A percentile compares a stretch with the other conserved stretches of the same genome.
These are phyloP conservation scores for Mus caroli DNA, from an alignment of 2,797 vertebrate species.

Conservation along the genomic window DNA sequence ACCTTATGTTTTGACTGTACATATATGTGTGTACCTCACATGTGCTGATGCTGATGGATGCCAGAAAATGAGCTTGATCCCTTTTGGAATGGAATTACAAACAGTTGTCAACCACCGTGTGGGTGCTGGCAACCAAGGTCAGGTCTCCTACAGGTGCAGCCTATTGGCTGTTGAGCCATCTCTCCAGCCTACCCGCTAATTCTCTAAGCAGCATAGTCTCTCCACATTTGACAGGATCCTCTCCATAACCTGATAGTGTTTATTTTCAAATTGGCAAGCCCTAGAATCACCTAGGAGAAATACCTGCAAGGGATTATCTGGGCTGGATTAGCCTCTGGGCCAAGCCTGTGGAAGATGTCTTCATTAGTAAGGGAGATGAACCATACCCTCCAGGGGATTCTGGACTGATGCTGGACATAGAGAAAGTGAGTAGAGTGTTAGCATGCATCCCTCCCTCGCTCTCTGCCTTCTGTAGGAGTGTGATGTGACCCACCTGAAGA, in stretches of 20 bases:
- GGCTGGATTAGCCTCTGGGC: not conserved
- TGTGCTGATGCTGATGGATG: not conserved
- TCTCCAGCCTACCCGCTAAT: fast-evolving
- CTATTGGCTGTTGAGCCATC: not conserved
- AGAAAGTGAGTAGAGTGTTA: not conserved
- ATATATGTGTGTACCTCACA: not conserved
- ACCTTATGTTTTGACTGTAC: not conserved
- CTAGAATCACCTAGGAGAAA: not conserved
- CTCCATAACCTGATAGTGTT: not conserved
- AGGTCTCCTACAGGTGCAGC: not conserved
- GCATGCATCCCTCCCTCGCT: too few species aligned
- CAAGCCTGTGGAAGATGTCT: not conserved
- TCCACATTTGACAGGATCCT: too few species aligned
- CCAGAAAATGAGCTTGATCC: not conserved
- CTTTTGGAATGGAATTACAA: not conserved
- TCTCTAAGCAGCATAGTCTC: not conserved
- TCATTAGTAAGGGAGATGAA: not conserved
- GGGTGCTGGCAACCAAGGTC: not conserved
- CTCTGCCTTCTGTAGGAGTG: not conserved
- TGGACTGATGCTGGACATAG: too few species aligned
- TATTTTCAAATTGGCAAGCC: not conserved
- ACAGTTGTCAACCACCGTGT: not conserved
- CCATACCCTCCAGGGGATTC: too few species aligned
- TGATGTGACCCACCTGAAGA: not conserved
- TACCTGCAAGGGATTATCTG: not conserved